A percentile compares a stretch with the other conserved stretches of the same genome.
Conservation (phyloP, 2,797 vertebrate genomes). For the Erpetoichthys calabaricus region DNA sequence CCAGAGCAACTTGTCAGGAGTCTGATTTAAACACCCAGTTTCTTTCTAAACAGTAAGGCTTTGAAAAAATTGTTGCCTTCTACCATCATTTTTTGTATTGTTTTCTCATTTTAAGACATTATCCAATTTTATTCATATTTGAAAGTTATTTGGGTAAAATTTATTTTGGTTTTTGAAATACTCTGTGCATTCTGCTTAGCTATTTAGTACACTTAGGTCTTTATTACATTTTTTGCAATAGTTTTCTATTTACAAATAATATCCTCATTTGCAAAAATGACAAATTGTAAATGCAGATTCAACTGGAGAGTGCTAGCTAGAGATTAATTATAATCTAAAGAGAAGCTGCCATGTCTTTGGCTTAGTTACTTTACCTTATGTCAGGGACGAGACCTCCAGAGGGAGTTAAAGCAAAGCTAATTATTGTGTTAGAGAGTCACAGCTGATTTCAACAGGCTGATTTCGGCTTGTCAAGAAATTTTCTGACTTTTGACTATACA, state of each 20-base stretch:
- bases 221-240: no score
- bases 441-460: neutral
- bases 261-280: neutral
- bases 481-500: neutral
- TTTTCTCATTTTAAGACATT: no score
- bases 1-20: constrained; percentile 1
- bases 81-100: no score
- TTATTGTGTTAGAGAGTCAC: neutral
- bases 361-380: neutral
- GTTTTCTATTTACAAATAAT: no score
- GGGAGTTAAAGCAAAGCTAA: neutral
- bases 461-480: neutral
- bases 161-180: neutral
- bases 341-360: neutral
- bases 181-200: neutral
- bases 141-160: neutral
- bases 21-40: neutral
- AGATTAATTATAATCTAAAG: neutral
- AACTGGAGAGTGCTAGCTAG: neutral
- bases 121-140: no score
- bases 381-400: neutral
- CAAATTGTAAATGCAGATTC: neutral
- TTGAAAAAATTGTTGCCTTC: no score
- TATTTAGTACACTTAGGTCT: no score
- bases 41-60: neutral